These are phyloP conservation scores for Todiramphus saurophagus DNA, from an alignment of 2,113 vertebrate species.

Conservation along the genomic window DNA sequence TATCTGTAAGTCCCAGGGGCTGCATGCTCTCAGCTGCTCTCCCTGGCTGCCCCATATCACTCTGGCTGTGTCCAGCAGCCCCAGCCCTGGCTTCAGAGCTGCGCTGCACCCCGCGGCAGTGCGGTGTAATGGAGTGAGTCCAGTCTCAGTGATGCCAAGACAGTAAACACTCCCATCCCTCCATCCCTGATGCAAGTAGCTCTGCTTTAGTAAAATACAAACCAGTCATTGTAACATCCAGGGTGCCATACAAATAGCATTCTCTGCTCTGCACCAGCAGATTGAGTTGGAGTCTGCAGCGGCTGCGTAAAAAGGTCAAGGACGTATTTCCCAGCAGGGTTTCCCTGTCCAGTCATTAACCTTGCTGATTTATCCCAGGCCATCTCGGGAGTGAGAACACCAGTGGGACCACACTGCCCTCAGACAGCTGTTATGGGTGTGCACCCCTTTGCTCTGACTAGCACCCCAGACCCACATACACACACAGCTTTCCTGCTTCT, in stretches of 20 bases:
- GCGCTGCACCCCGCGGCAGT: background rate
- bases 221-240: background rate
- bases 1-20: background rate
- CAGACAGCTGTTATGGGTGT: background rate
- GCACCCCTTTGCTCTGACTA: background rate
- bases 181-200: accelerated
- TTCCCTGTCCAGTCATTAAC: background rate
- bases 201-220: background rate
- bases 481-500: background rate
- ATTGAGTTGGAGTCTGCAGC: background rate
- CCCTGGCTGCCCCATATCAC: background rate
- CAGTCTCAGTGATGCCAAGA: background rate
- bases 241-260: background rate
- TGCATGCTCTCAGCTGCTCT: background rate
- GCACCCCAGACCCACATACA: accelerated
- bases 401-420: background rate
- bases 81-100: background rate
- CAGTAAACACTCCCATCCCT: background rate
- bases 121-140: background rate
- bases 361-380: background rate
- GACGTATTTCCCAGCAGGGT: background rate
- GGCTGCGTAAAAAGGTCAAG: background rate
- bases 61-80: background rate
- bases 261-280: background rate
- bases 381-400: background rate